Percentiles rank a stretch among this genome's conserved stretches.
Conservation (phyloP, 2,888 invertebrate species). For the Orchesella flavescens region DNA sequence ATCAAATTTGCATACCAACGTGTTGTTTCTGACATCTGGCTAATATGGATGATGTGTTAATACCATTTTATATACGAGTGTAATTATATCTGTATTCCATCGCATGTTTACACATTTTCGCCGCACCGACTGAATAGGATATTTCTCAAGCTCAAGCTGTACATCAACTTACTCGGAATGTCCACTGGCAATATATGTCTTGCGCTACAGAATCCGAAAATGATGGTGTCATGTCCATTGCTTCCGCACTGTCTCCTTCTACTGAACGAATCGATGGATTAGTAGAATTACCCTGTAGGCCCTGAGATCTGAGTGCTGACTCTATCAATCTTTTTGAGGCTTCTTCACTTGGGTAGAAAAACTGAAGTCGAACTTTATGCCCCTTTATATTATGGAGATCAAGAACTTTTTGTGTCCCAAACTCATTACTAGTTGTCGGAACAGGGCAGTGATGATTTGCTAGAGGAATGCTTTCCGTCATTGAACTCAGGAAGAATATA, state of each 20-base stretch:
- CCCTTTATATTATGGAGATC: conserved; percentile 60
- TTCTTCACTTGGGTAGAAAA: conserved; percentile 66
- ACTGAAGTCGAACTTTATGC: conserved; percentile 65
- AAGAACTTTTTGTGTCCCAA: conserved; percentile 50
- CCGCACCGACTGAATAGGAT: too few relatives aligned
- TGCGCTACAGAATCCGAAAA: not conserved
- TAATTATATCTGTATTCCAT: not conserved
- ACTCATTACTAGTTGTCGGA: conserved; percentile 42
- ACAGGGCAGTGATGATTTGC: conserved; percentile 44
- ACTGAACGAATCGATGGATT: not conserved
- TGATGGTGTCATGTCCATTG: not conserved
- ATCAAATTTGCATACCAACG: too few relatives aligned
- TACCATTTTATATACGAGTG: not conserved
- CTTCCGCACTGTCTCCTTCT: conserved; percentile 17
- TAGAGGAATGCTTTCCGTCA: conserved; percentile 20
- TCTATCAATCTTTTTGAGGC: conserved; percentile 36
- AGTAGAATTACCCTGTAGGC: conserved; percentile 13
- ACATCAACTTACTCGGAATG: conserved; percentile 63
- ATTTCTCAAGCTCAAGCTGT: not conserved
- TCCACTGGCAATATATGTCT: conserved; percentile 70
- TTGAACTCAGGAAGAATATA: not conserved
- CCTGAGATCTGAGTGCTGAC: not conserved
- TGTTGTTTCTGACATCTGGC: too few relatives aligned
- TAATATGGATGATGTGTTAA: too few relatives aligned
- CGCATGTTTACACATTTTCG: not conserved